phyloP scores from a whole-genome alignment of 2,113 vertebrate genomes.

The Psephotus haematonotus region DNA sequence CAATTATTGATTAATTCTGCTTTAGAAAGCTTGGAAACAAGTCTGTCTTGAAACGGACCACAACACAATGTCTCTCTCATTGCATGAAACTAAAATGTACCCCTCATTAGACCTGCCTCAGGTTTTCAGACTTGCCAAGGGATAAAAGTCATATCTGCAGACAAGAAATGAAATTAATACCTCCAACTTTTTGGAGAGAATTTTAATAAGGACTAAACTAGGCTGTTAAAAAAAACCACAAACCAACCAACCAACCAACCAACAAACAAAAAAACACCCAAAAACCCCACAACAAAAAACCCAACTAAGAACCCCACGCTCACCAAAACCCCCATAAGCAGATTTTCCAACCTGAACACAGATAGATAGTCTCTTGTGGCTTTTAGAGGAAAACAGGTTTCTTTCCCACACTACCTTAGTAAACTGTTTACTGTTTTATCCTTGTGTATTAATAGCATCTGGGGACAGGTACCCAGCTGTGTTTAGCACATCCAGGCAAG shows the following conservation, averaged over 20 bases:
- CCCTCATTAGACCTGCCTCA: background rate
- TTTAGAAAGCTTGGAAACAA: background rate
- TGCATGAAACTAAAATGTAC: background rate
- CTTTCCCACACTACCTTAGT: background rate
- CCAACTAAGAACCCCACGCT: background rate
- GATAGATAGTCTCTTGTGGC: background rate
- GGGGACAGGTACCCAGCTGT: background rate
- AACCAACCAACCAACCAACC: too few relatives aligned
- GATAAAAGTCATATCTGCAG: slow-evolving; percentile 8
- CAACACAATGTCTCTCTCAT: background rate
- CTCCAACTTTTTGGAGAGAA: background rate
- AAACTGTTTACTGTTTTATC: background rate
- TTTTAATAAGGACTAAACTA: slow-evolving; percentile 11
- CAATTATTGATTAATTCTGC: slow-evolving; percentile 51
- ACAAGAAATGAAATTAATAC: background rate
- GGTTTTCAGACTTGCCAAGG: background rate
- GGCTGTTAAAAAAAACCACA: background rate
- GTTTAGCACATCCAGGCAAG: background rate
- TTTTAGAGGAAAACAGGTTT: background rate
- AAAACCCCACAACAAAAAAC: background rate
- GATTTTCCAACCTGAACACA: background rate
- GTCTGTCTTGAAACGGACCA: background rate
- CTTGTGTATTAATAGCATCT: background rate
- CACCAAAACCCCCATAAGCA: background rate
- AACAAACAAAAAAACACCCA: too few relatives aligned